Evolutionary conservation across 2,888 invertebrate genomes (phyloP).

Genomic region (Patella pellucida): DNA sequence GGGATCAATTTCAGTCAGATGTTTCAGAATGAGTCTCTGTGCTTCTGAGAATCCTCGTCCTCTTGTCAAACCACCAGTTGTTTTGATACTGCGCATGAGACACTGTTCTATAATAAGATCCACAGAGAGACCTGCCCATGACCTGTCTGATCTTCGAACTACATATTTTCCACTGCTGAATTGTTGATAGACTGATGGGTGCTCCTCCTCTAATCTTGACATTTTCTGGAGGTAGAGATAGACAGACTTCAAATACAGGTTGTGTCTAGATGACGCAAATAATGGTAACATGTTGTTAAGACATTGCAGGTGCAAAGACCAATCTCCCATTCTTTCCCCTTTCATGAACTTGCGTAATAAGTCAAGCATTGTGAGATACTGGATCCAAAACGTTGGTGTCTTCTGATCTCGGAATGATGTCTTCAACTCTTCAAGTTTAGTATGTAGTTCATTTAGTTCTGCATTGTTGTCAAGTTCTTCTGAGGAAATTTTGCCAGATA

Average conservation of each 20-base stretch:
- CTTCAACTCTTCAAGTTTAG: conserved; percentile 12
- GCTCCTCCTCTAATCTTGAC: background rate
- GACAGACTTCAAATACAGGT: no score
- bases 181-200: background rate
- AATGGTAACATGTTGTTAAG: no score
- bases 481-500: background rate
- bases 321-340: no score
- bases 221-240: no score
- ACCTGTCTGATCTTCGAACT: conserved; percentile 10
- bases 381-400: conserved; percentile 11
- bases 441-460: background rate
- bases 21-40: conserved; percentile 1
- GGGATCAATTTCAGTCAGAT: conserved; percentile 3
- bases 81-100: conserved; percentile 17
- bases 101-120: conserved; percentile 14
- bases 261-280: no score
- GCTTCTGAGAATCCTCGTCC: background rate
- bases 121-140: conserved; percentile 5
- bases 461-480: no score
- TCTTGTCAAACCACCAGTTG: conserved; percentile 14
- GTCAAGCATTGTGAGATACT: conserved; percentile 12
- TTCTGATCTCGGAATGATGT: conserved; percentile 5
- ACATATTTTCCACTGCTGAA: conserved; percentile 12
- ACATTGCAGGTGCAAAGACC: no score
- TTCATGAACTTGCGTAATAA: no score